Conservation (phyloP, 2,888 invertebrate species). For the Spilosoma lubricipeda region DNA sequence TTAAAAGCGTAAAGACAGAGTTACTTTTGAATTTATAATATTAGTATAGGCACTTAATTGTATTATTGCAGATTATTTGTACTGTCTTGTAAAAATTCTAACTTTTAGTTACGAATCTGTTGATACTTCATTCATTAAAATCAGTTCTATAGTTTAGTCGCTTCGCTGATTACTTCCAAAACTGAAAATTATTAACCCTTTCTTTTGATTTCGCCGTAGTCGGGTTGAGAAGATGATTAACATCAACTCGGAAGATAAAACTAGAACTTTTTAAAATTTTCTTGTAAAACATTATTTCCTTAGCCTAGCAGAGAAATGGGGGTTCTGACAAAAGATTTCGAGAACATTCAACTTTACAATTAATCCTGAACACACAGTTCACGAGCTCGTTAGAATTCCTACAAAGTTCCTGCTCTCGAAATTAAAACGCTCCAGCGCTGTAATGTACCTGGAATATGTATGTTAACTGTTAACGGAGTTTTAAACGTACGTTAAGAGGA, state of each 20-base stretch:
- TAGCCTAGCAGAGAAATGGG: neutral
- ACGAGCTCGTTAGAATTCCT: constrained; percentile 4
- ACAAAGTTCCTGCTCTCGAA: neutral
- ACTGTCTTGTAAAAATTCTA: neutral
- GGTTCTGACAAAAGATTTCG: neutral
- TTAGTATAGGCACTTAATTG: neutral
- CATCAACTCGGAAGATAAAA: no score
- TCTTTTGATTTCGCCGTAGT: no score
- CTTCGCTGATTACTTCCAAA: no score
- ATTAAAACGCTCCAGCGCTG: neutral
- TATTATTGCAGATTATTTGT: neutral
- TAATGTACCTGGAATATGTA: neutral
- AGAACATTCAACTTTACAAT: neutral
- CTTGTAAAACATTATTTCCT: neutral
- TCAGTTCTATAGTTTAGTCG: no score
- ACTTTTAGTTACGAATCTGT: no score
- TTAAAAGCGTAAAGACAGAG: no score
- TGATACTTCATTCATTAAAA: no score
- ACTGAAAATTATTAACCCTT: no score
- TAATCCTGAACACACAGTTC: neutral
- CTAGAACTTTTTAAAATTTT: no score
- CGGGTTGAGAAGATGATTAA: no score
- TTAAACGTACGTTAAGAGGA: neutral
- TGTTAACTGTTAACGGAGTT: neutral
- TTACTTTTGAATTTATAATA: no score